Conservation (phyloP, 2,888 invertebrate genomes). For the Amphipyra tragopoginis region DNA sequence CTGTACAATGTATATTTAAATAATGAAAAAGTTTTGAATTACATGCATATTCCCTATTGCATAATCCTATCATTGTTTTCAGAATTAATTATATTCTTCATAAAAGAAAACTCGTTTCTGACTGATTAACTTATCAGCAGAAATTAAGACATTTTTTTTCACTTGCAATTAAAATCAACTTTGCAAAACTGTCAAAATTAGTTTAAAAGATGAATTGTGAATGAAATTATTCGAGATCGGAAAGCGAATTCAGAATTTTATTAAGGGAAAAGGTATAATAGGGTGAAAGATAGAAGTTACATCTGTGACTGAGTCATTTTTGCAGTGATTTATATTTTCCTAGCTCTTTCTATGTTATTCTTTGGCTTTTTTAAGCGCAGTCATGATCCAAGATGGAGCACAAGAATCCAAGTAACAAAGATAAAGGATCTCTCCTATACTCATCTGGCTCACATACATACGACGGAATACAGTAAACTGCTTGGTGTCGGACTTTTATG, state of each 20-base stretch:
- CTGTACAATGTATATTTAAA: no score
- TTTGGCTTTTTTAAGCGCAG: no score
- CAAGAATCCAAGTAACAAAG: no score
- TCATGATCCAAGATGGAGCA: no score
- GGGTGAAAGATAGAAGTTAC: slow-evolving; percentile 30
- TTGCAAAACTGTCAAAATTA: slow-evolving; percentile 46
- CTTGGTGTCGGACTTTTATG: no score
- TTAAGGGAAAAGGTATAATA: slow-evolving; percentile 10
- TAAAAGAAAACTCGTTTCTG: slow-evolving; percentile 1
- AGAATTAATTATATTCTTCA: no score
- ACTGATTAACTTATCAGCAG: slow-evolving; percentile 16
- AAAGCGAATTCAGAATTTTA: slow-evolving; percentile 29
- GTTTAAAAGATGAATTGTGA: slow-evolving; percentile 44
- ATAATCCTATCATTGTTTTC: no score
- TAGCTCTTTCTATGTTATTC: neutral
- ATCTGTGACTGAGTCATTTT: neutral
- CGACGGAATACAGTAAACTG: no score
- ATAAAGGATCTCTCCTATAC: no score
- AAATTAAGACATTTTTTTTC: slow-evolving; percentile 30
- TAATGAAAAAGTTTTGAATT: no score
- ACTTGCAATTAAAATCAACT: slow-evolving; percentile 47
- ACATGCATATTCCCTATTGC: no score
- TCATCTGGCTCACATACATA: no score
- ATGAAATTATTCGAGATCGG: slow-evolving; percentile 43
- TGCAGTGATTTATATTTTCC: neutral